These are phyloP conservation scores for Melieria picta DNA, from an alignment of 2,888 invertebrate species.

Conservation along the genomic window DNA sequence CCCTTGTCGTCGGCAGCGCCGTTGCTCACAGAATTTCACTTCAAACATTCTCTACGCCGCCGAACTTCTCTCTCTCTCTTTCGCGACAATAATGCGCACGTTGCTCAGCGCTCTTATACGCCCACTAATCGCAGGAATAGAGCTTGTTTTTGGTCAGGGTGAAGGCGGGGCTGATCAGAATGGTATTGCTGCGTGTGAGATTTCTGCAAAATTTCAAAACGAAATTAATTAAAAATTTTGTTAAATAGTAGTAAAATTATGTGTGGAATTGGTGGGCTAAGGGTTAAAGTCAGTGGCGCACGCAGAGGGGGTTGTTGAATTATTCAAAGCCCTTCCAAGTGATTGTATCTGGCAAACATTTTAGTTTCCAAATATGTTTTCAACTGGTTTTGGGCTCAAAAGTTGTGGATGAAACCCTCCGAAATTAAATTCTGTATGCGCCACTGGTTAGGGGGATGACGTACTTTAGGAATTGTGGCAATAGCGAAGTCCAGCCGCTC, in stretches of 20 bases:
- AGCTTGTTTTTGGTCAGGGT: conserved; percentile 91
- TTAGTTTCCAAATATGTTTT: neutral
- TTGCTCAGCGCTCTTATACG: conserved; percentile 11
- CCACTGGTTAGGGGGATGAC: conserved; percentile 61
- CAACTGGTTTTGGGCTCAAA: no score
- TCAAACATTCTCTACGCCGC: no score
- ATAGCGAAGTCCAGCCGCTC: conserved; percentile 85
- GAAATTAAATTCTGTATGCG: neutral
- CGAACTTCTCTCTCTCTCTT: conserved; percentile 5
- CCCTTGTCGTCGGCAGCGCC: conserved; percentile 18
- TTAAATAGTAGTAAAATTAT: neutral
- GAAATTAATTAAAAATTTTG: neutral
- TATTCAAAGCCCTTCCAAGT: neutral
- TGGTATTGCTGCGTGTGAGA: conserved; percentile 84
- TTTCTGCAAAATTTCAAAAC: conserved; percentile 71
- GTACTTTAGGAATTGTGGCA: conserved; percentile 92
- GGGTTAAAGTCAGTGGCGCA: no score
- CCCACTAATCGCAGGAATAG: conserved; percentile 71
- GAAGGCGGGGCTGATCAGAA: conserved; percentile 89
- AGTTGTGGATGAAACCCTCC: no score
- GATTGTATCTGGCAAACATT: neutral
- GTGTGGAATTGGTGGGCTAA: neutral
- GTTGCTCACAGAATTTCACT: no score
- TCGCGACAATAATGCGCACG: no score
- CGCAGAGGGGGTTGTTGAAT: neutral